Base-by-base conservation (phyloP, 1,140 invertebrate species). In the Aphelenchoides avenae region DNA sequence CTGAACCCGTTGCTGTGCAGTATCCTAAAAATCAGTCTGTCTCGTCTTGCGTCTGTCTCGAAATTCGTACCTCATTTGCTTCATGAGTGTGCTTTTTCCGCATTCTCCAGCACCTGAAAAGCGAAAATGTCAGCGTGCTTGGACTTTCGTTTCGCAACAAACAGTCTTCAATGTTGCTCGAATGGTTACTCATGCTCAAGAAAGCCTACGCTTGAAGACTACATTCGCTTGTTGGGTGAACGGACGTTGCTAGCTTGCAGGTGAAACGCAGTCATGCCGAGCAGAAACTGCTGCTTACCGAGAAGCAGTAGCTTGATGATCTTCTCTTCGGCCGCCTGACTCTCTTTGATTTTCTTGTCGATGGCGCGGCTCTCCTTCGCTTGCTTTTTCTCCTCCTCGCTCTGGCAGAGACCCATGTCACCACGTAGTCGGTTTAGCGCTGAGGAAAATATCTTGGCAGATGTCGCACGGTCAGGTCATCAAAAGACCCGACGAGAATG, bases 271-370 rank as follows among this genome's bases (percentile, higher is more conserved):
- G n/a, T n/a, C n/a, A n/a, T n/a, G n/a, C n/a, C n/a, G 44, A 61
- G 31, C 3, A 61, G 15, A 2, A 51, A n/a, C 33, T n/a, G n/a
- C n/a, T n/a, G n/a, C n/a, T 57, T 43, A 71, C 70, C 70, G 5
- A 74, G 54, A 40, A 75, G 54, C 18, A 75, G 50, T 27, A 75
- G 52, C 50, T 75, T 75, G 57, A 75, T 72, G 31, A 69, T 57
- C 49, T 72, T 74, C 24, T 75, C 52, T 27, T 73, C 65, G 6
- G 47, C 47, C 18, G 46, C 42, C 22, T 71, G 52, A 7, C 44
- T 51, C 29, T 71, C 61, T 18, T 56, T 57, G 27, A 70, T 70
- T 24, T 53, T 58, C 48, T 73, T 72, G 41, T 70, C 68, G 29
- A 70, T 70, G 15, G 34, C 41, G 15, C 58, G 50, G 33, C 63